Conservation (phyloP, 2,113 vertebrate genomes). For the Rousettus leschenaultii region DNA sequence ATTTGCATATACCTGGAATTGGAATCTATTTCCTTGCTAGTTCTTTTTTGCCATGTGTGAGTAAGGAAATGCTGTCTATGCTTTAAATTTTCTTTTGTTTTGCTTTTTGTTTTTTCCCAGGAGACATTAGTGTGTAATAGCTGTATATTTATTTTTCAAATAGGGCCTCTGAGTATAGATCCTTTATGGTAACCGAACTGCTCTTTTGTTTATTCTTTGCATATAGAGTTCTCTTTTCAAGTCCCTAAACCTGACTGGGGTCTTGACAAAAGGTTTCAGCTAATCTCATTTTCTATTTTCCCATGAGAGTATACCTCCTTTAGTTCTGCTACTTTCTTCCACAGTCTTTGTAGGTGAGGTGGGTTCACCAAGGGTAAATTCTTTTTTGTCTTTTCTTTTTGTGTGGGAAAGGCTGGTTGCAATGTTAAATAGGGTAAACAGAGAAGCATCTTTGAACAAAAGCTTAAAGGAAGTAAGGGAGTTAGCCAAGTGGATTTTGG, state of each 20-base stretch:
- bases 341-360: background rate
- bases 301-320: background rate
- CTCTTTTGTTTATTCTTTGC: background rate
- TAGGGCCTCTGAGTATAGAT: background rate
- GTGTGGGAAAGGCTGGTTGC: too few relatives aligned
- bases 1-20: background rate
- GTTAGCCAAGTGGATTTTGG: background rate
- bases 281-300: conserved; percentile 2
- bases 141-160: background rate
- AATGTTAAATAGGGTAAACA: background rate
- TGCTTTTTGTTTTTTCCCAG: background rate
- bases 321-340: background rate
- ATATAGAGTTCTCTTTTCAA: conserved; percentile 8
- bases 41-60: background rate
- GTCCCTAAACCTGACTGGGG: background rate
- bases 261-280: background rate
- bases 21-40: background rate
- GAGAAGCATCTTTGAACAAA: background rate
- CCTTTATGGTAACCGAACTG: background rate
- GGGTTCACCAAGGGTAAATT: background rate
- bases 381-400: background rate
- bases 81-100: background rate
- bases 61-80: background rate
- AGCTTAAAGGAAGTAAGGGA: background rate
- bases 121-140: background rate